Base-by-base conservation (phyloP, 2,113 vertebrate genomes). In the Pelmatolapia mariae region DNA sequence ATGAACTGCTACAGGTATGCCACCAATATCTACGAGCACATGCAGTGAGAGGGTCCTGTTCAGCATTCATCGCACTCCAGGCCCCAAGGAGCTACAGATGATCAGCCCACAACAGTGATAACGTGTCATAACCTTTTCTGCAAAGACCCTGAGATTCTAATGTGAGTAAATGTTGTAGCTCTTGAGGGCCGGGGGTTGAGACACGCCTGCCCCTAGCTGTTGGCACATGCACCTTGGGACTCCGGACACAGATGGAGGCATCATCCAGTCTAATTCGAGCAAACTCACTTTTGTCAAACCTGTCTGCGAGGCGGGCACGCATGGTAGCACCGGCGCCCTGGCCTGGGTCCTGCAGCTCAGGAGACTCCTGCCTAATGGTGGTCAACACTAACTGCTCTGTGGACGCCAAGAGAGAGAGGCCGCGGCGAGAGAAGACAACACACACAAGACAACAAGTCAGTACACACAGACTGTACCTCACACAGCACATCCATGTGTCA, bases 311-410 rank as follows among this genome's bases (percentile, higher is more conserved):
- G 89, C 88, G 90, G 93, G 95, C 91, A 86, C 92, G 87, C 95
- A 97, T 96, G 93, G 95, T 92, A 93, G 94, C 87, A 68, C 90
- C 82, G 92, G 94, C 59, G 76, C 94, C 94, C 91, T 91, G 91
- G 93, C 89, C 94, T 85, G 94, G 95, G 93, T 97, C 96, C 91
- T 95, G 95, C 81, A 71, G 95, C 83, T 94, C 91, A 94, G 96
- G 87, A 82, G 95, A 90, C 86, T 96, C 96, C 94, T 97, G 96
- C 91, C 96, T 97, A 97, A 97, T 95, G 94, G 95, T 83, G 92
- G 95, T 96, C 97, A 97, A 97, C 94, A 96, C 97, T 97, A 97
- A 97, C 95, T 97, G 96, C 92, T 97, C 97, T 97, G 96, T 92
- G 91, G 93, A 92, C 45, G 59, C 91, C 86, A 81, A 66, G 63